A percentile compares a stretch with the other conserved stretches of the same genome.
Evolutionary conservation across 2,113 vertebrate genomes (phyloP).

Genomic region (Syngnathoides biaculeatus): DNA sequence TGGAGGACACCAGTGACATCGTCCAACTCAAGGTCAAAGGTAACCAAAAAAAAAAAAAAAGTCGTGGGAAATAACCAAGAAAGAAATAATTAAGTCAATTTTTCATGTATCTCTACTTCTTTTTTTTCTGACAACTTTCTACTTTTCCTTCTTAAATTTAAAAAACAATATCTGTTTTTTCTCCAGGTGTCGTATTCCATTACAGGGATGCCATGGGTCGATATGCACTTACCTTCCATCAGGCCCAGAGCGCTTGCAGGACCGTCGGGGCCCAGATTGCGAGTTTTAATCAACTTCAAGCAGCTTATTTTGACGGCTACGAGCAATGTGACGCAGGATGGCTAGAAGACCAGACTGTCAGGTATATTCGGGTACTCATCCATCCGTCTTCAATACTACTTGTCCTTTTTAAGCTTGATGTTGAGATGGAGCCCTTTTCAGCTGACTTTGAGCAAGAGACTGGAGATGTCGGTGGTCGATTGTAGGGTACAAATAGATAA

Average conservation of each 20-base stretch:
- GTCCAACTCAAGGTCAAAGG: constrained; percentile 87
- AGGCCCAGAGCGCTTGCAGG: constrained; percentile 80
- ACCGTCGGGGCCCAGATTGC: constrained; percentile 83
- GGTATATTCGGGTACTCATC: constrained; percentile 61
- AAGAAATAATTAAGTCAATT: neutral
- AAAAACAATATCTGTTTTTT: constrained; percentile 12
- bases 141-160: too few relatives aligned
- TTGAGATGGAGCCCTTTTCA: too few relatives aligned
- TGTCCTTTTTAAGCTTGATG: neutral
- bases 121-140: too few relatives aligned
- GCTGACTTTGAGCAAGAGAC: too few relatives aligned
- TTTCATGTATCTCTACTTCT: neutral
- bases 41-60: constrained; percentile 44
- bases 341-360: constrained; percentile 93
- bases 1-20: constrained; percentile 86
- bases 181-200: constrained; percentile 89
- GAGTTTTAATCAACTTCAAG: constrained; percentile 85
- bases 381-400: neutral
- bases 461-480: too few relatives aligned
- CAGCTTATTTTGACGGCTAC: constrained; percentile 84
- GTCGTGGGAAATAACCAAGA: neutral
- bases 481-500: too few relatives aligned
- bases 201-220: constrained; percentile 85
- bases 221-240: constrained; percentile 82
- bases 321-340: constrained; percentile 95